These are phyloP conservation scores for Nycticebus coucang DNA, from an alignment of 2,113 vertebrate genomes.

Conservation along the genomic window DNA sequence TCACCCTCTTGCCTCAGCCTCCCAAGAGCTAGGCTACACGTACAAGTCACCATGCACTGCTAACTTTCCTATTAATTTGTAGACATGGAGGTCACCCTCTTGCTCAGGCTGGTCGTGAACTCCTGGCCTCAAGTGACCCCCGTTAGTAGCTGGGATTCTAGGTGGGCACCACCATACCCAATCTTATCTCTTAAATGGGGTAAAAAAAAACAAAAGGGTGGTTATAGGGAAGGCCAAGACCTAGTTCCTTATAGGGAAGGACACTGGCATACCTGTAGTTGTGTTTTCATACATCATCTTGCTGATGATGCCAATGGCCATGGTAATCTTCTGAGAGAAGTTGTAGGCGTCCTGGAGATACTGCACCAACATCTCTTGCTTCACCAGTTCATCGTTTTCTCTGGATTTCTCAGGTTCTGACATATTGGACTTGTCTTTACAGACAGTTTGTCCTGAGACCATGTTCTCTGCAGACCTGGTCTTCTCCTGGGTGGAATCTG, in stretches of 20 bases:
- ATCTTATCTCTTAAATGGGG: too few species aligned
- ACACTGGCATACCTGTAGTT: slow-evolving; percentile 87
- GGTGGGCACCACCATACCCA: too few species aligned
- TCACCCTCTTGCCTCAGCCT: too few species aligned
- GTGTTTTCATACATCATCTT: slow-evolving; percentile 95
- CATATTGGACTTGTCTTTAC: slow-evolving; percentile 38
- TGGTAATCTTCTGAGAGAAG: slow-evolving; percentile 93
- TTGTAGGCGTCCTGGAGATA: slow-evolving; percentile 93
- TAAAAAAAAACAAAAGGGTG: too few species aligned
- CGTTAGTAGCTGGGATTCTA: too few species aligned
- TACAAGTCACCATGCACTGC: too few species aligned
- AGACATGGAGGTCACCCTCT: too few species aligned
- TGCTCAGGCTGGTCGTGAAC: too few species aligned
- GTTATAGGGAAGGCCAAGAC: too few species aligned
- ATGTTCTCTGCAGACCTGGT: background rate
- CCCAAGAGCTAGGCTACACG: too few species aligned
- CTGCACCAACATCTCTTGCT: slow-evolving; percentile 97
- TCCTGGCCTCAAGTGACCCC: too few species aligned
- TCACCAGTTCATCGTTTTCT: slow-evolving; percentile 85
- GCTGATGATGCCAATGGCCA: slow-evolving; percentile 91
- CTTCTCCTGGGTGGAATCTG: slow-evolving; percentile 61
- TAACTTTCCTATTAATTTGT: too few species aligned
- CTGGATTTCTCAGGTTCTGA: slow-evolving; percentile 67
- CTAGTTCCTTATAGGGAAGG: background rate
- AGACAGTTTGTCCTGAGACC: slow-evolving; percentile 50